Evolutionary conservation across 1,140 invertebrate species (phyloP), one percentile per base, ranked within the genome.

Genomic region (Trachymyrmex septentrionalis): DNA sequence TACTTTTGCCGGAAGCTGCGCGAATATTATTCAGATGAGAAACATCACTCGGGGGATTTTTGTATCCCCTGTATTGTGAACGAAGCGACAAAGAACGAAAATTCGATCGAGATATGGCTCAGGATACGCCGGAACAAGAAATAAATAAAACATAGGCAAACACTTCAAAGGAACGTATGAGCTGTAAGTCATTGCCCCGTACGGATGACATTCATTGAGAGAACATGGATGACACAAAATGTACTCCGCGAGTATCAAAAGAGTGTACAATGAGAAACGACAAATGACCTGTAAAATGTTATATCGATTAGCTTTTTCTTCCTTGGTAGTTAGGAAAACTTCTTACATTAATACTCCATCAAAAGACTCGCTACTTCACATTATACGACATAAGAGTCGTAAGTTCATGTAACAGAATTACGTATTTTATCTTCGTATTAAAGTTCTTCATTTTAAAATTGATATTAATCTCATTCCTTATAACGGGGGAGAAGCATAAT

Each of bases 131-230:
- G 66, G 38, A 48, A 48, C 6, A 21, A 34, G 38, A 27, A 81
- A 81, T 81, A 81, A 81, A 81, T 81, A 81, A 69, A 69, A 81
- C 64, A 81, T 81, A 69, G 66, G 16, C 77, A 24, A 81, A 57
- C 48, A 55, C 77, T 81, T 81, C 30, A 81, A 71, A 81, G 48
- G 44, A 59, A 71, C n/a, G 30, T 27, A 64, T 30, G n/a, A 12
- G n/a, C 19, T 53, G 63, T 4, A 53, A 81, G 48, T 71, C 64
- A 71, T 81, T 67, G 64, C 30, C 30, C 44, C 7, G 57, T 27
- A 63, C 16, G 38, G 10, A 21, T 78, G 38, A 53, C 59, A 66
- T 48, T 6, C 44, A 48, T 64, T 19, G 10, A 71, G 48, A 55
- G 48, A 69, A 12, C 57, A 5, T 24, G 24, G 38, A 53, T 55